Evolutionary conservation across 2,113 vertebrate genomes (phyloP).

Genomic region (Amia ocellicauda): DNA sequence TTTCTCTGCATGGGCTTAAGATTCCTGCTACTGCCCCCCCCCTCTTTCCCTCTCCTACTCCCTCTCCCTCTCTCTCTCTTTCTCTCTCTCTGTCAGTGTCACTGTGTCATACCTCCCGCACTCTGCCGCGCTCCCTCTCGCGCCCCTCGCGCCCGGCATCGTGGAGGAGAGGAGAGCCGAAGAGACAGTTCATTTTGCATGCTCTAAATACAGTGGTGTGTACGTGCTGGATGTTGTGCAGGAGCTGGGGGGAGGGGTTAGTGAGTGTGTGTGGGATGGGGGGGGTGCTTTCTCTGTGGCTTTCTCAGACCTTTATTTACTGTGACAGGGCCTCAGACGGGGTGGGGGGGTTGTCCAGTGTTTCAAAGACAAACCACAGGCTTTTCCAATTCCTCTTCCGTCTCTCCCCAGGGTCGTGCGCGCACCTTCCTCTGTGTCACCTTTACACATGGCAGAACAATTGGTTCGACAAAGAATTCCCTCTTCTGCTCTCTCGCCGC

Average conservation of each 20-base stretch:
- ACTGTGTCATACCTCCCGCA: conserved; percentile 29
- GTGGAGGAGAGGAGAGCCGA: conserved; percentile 46
- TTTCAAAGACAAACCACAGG: conserved; percentile 18
- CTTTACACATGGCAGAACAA: conserved; percentile 65
- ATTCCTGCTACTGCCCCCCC: too few species aligned
- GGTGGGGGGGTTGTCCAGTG: conserved; percentile 34
- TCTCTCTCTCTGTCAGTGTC: conserved; percentile 17
- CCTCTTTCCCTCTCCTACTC: conserved; percentile 22
- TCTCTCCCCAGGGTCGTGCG: conserved; percentile 30
- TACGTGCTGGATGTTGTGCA: conserved; percentile 52
- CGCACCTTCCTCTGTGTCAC: conserved; percentile 56
- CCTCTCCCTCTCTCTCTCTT: conserved; percentile 14
- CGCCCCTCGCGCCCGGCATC: conserved; percentile 7
- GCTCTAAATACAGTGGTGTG: conserved; percentile 64
- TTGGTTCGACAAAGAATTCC: conserved; percentile 49
- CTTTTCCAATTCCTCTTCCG: background rate
- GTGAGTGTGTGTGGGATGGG: conserved; percentile 5
- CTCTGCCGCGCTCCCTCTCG: conserved; percentile 18
- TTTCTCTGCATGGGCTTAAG: too few species aligned
- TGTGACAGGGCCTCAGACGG: background rate
- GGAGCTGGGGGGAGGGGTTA: conserved; percentile 33
- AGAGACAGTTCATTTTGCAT: conserved; percentile 67
- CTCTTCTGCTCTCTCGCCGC: conserved; percentile 27
- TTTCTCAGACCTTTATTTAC: background rate
- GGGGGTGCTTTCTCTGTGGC: background rate